Base-by-base conservation (phyloP, 2,888 invertebrate species). In the Mythimna loreyi region DNA sequence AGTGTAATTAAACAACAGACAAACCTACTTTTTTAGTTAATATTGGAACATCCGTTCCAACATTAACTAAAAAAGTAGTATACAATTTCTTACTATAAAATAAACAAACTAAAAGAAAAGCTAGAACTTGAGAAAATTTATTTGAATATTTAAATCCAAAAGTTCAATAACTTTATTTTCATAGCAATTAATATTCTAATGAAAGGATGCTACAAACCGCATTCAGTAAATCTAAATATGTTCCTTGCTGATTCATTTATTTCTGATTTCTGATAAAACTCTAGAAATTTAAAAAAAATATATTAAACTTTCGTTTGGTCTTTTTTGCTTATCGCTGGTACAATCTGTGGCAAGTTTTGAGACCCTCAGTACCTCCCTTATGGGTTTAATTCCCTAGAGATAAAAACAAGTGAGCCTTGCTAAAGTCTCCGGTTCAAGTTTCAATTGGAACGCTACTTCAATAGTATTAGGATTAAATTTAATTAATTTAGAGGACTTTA, bases 351-450 rank as follows among this genome's bases (percentile, higher is more conserved):
- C 6, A 25, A 23, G 21, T 53, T 49, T n/a, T 13, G 3, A 59
- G 13, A 50, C 36, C 45, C 25, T 40, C 33, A 13, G 5, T 23
- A 0, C 33, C 9, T 19, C 63, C 40, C 40, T 50, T 25, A n/a
- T 47, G 25, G 56, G 59, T 56, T n/a, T 9, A 56, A 11, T 33
- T 75, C 78, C 50, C 63, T 30, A 59, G 78, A 43, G 78, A 56
- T 13, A 19, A 4, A 0, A 33, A 23, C 11, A 16, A 50, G 49
- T 40, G 28, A 55, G 43, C 21, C 25, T 16, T 23, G 2, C 2
- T 11, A 21, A 28, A 9, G 36, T n/a, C 25, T 47, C 43, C 9
- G n/a, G 11, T 21, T 53, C 23, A 23, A 33, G 23, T 58, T 78
- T 47, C 72, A 71, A 73, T 71, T 61, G 19, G 58, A 76, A 60